Percentiles rank a stretch among this genome's conserved stretches.
phyloP scores from a whole-genome alignment of 2,888 invertebrate genomes.

The Papilio protenor region DNA sequence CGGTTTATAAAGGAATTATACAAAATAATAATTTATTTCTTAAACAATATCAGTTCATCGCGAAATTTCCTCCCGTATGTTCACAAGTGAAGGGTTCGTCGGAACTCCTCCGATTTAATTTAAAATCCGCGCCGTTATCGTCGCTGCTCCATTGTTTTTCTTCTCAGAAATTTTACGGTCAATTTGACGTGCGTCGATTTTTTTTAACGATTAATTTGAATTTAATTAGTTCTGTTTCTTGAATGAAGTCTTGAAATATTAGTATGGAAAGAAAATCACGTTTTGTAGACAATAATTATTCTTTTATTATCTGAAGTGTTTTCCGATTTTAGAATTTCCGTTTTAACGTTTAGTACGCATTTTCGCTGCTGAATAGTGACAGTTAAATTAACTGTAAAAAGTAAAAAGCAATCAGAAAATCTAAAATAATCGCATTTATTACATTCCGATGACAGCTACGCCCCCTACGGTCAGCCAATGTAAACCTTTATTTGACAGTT shows the following conservation, averaged over 20 bases:
- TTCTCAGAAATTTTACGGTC: conserved; percentile 81
- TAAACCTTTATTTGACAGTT: conserved; percentile 24
- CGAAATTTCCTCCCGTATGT: conserved; percentile 55
- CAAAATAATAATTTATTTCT: not conserved
- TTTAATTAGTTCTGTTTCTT: conserved; percentile 80
- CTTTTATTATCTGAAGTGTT: not conserved
- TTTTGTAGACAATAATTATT: not conserved
- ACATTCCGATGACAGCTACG: not conserved
- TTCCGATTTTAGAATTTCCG: not conserved
- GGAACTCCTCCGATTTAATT: conserved; percentile 82
- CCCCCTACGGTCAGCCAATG: not conserved
- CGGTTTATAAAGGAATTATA: not conserved
- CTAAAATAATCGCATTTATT: not conserved
- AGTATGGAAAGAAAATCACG: not conserved
- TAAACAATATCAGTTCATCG: not conserved
- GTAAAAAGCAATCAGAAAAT: conserved; percentile 6
- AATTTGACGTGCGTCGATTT: conserved; percentile 82
- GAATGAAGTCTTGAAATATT: conserved; percentile 49
- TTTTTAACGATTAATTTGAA: conserved; percentile 78
- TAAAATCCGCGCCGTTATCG: conserved; percentile 81
- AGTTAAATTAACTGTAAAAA: too few relatives aligned
- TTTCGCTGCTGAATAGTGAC: too few relatives aligned
- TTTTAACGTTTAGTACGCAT: not conserved
- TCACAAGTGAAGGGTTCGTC: conserved; percentile 76
- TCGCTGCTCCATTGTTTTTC: conserved; percentile 81